Conservation (phyloP, 1,140 invertebrate genomes). For the Chrysoperla carnea region DNA sequence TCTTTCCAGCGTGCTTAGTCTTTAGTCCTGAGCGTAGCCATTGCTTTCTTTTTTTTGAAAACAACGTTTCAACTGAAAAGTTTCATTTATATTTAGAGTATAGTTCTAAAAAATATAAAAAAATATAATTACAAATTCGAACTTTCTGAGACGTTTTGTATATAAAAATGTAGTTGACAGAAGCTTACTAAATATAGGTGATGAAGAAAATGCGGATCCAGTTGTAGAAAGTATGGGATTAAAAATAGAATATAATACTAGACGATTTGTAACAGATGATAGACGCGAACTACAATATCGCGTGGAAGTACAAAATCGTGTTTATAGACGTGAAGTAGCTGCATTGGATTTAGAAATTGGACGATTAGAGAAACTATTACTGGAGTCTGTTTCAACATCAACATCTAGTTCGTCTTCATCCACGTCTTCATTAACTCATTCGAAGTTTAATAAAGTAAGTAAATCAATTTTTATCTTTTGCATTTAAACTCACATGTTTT, state of each 20-base stretch:
- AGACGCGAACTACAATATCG: slow-evolving; percentile 63
- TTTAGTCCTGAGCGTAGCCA: too few species aligned
- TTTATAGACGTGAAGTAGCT: slow-evolving; percentile 67
- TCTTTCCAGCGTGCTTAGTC: too few species aligned
- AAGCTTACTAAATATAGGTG: slow-evolving; percentile 1
- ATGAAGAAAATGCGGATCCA: slow-evolving; percentile 50
- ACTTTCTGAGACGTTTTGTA: too few species aligned
- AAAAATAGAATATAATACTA: slow-evolving; percentile 73
- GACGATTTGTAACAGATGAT: slow-evolving; percentile 53
- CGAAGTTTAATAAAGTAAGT: slow-evolving; percentile 26
- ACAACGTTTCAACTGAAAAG: too few species aligned
- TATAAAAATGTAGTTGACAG: too few species aligned
- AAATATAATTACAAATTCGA: too few species aligned
- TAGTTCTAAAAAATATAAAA: too few species aligned
- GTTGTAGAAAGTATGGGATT: slow-evolving; percentile 75
- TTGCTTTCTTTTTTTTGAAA: too few species aligned
- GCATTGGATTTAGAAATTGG: slow-evolving; percentile 64
- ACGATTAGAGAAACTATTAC: slow-evolving; percentile 44
- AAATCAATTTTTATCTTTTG: neutral
- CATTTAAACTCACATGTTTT: too few species aligned
- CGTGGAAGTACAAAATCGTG: slow-evolving; percentile 79
- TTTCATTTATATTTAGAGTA: too few species aligned
- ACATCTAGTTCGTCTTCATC: slow-evolving; percentile 22
- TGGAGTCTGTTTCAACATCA: slow-evolving; percentile 23
- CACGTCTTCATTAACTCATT: slow-evolving; percentile 31